Evolutionary conservation across 2,113 vertebrate genomes (phyloP).

Genomic region (Haemorhous mexicanus): DNA sequence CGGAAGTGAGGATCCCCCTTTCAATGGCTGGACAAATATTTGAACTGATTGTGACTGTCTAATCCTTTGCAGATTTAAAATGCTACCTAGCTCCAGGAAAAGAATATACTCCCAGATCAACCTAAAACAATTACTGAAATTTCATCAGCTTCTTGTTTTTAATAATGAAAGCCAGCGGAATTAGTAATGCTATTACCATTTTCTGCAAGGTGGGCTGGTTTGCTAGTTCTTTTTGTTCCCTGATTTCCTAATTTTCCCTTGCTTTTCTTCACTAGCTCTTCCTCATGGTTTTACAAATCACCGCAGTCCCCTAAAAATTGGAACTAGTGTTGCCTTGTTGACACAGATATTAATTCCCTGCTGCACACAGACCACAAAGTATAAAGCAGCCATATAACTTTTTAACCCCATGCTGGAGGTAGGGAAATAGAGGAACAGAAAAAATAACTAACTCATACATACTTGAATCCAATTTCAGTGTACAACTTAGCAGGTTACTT

Average conservation of each 20-base stretch:
- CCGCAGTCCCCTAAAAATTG: not conserved
- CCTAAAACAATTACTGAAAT: not conserved
- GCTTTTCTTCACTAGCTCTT: not conserved
- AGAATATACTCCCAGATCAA: not conserved
- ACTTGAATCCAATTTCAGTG: not conserved
- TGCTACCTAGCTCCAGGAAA: not conserved
- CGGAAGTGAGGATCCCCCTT: slow-evolving; percentile 28
- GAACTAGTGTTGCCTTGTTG: not conserved
- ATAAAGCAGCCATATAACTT: not conserved
- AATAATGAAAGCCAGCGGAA: not conserved
- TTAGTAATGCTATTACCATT: not conserved
- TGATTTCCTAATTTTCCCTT: not conserved
- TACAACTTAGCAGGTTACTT: not conserved
- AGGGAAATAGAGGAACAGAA: not conserved
- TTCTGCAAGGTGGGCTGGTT: not conserved
- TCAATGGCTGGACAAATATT: slow-evolving; percentile 53
- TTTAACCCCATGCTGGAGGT: not conserved
- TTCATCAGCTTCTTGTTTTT: not conserved
- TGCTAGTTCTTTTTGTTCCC: not conserved
- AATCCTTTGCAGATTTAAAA: slow-evolving; percentile 26
- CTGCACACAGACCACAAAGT: not conserved
- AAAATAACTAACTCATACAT: not conserved
- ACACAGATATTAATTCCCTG: not conserved
- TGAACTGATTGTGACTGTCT: slow-evolving; percentile 2
- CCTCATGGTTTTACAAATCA: not conserved